Evolutionary conservation across 2,797 vertebrate species (phyloP).

Genomic region (Lycodopsis pacificus): DNA sequence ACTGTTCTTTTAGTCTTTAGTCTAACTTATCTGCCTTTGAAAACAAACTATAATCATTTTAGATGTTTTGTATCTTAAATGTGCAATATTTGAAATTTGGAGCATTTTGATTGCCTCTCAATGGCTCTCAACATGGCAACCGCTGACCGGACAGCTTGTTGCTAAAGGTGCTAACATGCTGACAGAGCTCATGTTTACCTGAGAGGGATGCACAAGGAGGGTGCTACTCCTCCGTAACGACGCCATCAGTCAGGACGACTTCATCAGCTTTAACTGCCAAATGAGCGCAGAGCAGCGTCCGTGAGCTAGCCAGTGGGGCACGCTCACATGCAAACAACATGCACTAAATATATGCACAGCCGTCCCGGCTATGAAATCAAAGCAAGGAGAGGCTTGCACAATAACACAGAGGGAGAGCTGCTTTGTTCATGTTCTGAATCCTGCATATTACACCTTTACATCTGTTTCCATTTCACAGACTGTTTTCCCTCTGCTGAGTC

Average conservation of each 20-base stretch:
- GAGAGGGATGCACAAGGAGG: too few species aligned
- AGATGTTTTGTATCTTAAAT: neutral
- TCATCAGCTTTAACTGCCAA: too few species aligned
- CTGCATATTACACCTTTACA: neutral
- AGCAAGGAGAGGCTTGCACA: neutral
- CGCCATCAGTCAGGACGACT: too few species aligned
- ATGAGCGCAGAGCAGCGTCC: too few species aligned
- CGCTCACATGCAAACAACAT: neutral
- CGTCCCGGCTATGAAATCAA: too few species aligned
- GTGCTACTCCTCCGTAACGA: too few species aligned
- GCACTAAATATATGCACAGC: neutral
- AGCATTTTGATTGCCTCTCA: neutral
- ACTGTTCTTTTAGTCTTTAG: neutral
- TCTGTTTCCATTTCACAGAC: conserved; percentile 25
- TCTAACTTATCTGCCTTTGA: neutral
- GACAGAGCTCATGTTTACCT: too few species aligned
- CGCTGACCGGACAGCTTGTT: neutral
- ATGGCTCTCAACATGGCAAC: neutral
- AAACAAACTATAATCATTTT: conserved; percentile 38
- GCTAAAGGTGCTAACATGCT: too few species aligned
- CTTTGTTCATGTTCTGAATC: too few species aligned
- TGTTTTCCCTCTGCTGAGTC: conserved; percentile 22
- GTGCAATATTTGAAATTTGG: neutral
- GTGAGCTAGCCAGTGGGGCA: neutral
- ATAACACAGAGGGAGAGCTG: too few species aligned